Conservation (phyloP, 2,113 vertebrate genomes). For the Poeciliopsis prolifica region DNA sequence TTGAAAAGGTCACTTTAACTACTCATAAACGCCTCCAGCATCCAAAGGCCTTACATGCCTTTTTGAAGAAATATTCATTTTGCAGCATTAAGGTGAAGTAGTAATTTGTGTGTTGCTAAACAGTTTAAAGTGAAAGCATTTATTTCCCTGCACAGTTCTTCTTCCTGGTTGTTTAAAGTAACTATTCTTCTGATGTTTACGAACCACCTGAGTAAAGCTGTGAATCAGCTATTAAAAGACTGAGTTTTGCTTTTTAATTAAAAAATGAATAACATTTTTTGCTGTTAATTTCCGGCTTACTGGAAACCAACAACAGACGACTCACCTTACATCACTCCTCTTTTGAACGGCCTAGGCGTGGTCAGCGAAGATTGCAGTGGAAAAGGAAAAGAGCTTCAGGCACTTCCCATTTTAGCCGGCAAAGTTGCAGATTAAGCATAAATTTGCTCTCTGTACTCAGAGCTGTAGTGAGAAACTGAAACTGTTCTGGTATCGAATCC, state of each 20-base stretch:
- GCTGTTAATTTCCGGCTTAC: slow-evolving; percentile 4
- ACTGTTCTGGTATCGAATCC: background rate
- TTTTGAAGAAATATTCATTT: background rate
- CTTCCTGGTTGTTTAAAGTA: no score
- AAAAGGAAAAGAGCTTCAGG: slow-evolving; percentile 48
- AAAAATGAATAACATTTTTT: no score
- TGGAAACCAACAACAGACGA: slow-evolving; percentile 15
- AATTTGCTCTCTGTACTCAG: slow-evolving; percentile 43
- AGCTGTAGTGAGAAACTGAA: slow-evolving; percentile 24
- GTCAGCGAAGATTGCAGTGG: slow-evolving; percentile 58
- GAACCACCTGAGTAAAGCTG: background rate
- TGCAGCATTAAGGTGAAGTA: slow-evolving; percentile 1
- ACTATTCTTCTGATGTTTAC: slow-evolving; percentile 7
- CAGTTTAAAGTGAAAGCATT: slow-evolving; percentile 9
- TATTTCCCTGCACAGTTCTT: slow-evolving; percentile 1
- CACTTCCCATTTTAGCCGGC: slow-evolving; percentile 45
- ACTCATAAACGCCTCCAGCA: background rate
- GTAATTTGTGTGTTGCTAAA: slow-evolving; percentile 1
- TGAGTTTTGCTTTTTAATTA: slow-evolving; percentile 24
- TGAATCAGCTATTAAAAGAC: background rate
- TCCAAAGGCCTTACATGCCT: background rate
- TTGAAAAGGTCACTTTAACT: background rate
- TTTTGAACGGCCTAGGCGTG: slow-evolving; percentile 61
- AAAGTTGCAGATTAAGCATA: slow-evolving; percentile 36
- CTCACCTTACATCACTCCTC: slow-evolving; percentile 38